Percentiles rank a stretch among this genome's conserved stretches.
Evolutionary conservation across 2,797 vertebrate species (phyloP).

Genomic region (Oryzias dopingdopingensis): DNA sequence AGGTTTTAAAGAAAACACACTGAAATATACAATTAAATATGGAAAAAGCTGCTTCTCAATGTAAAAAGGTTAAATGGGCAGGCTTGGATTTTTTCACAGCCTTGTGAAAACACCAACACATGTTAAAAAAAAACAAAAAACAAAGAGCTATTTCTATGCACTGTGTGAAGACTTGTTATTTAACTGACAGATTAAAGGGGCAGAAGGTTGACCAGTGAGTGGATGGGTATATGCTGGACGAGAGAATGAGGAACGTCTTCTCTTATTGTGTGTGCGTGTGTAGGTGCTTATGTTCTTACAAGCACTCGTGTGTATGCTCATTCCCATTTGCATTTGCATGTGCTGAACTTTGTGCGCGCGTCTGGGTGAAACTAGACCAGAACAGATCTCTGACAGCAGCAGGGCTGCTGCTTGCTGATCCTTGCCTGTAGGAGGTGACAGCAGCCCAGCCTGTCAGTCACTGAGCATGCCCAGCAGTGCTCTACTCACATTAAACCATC

Average conservation of each 20-base stretch:
- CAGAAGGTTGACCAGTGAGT: slow-evolving; percentile 68
- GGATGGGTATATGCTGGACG: slow-evolving; percentile 9
- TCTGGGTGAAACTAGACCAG: slow-evolving; percentile 88
- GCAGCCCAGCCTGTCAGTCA: slow-evolving; percentile 91
- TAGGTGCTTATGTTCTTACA: slow-evolving; percentile 18
- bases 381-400: slow-evolving; percentile 96
- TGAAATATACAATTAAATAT: too few species aligned
- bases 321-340: slow-evolving; percentile 62
- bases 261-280: slow-evolving; percentile 4
- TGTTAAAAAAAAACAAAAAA: slow-evolving; percentile 23
- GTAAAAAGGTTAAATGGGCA: slow-evolving; percentile 49
- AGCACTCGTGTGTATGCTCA: slow-evolving; percentile 37
- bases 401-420: slow-evolving; percentile 89
- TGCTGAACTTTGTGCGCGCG: slow-evolving; percentile 63
- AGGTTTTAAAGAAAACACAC: too few species aligned
- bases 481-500: slow-evolving; percentile 68
- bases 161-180: slow-evolving; percentile 86
- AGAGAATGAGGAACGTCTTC: too few species aligned
- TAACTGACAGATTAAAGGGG: slow-evolving; percentile 89
- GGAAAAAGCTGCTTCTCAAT: slow-evolving; percentile 41
- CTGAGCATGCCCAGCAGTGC: slow-evolving; percentile 60
- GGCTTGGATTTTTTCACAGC: slow-evolving; percentile 43
- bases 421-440: slow-evolving; percentile 88
- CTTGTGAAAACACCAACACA: slow-evolving; percentile 33
- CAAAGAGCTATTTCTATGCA: slow-evolving; percentile 48